Conservation (phyloP, 2,113 vertebrate species). For the Eulemur macaco region DNA sequence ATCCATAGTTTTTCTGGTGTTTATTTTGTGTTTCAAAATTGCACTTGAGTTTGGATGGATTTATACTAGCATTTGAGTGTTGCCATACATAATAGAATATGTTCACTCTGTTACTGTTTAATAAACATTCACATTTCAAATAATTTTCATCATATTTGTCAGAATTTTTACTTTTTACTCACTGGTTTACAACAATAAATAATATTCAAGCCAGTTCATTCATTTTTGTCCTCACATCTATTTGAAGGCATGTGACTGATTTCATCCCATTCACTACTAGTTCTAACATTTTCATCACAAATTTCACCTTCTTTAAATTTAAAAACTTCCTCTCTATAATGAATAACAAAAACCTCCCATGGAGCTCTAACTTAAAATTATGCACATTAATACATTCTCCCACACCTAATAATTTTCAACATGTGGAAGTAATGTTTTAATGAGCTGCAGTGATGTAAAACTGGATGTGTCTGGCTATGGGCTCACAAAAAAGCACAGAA, state of each 20-base stretch:
- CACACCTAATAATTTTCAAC: background rate
- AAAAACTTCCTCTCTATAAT: background rate
- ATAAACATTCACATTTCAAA: constrained; percentile 14
- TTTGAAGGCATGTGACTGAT: background rate
- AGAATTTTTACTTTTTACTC: background rate
- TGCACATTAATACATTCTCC: background rate
- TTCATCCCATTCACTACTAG: background rate
- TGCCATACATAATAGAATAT: background rate
- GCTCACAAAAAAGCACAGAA: background rate
- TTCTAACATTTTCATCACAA: constrained; percentile 20
- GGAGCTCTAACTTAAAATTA: background rate
- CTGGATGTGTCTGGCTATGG: background rate
- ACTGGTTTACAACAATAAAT: background rate
- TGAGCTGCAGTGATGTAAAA: background rate
- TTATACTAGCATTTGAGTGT: constrained; percentile 23
- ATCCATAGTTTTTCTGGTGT: background rate
- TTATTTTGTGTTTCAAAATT: background rate
- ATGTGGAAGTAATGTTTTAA: background rate
- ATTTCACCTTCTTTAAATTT: constrained; percentile 27
- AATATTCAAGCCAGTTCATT: background rate
- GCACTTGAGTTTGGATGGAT: background rate
- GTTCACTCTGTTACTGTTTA: background rate
- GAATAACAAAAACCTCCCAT: background rate
- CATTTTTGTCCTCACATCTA: background rate
- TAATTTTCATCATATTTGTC: background rate